Evolutionary conservation across 2,797 vertebrate genomes (phyloP).

Genomic region (Malacoctenus gilli): DNA sequence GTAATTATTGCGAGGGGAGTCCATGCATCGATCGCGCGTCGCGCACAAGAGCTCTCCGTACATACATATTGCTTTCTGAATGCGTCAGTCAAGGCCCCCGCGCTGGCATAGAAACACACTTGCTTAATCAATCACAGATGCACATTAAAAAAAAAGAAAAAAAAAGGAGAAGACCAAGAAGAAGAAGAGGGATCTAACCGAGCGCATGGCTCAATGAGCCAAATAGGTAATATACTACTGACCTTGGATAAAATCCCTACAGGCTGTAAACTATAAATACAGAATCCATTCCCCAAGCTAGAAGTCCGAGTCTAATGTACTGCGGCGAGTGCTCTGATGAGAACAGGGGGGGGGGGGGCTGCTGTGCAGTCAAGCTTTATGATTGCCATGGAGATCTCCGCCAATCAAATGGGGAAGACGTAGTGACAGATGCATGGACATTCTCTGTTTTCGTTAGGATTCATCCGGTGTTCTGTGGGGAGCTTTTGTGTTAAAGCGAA

Average conservation of each 20-base stretch:
- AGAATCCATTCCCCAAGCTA: slow-evolving; percentile 57
- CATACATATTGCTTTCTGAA: slow-evolving; percentile 64
- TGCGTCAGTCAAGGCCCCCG: slow-evolving; percentile 69
- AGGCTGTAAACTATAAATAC: slow-evolving; percentile 74
- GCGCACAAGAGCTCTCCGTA: slow-evolving; percentile 68
- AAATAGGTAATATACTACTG: slow-evolving; percentile 75
- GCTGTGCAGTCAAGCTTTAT: too few species aligned
- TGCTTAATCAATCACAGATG: slow-evolving; percentile 71
- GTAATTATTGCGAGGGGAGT: slow-evolving; percentile 76
- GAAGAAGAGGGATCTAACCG: slow-evolving; percentile 57
- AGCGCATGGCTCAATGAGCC: slow-evolving; percentile 66
- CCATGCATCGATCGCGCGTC: slow-evolving; percentile 74
- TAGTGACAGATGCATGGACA: too few species aligned
- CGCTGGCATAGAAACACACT: slow-evolving; percentile 60
- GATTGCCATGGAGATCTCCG: too few species aligned
- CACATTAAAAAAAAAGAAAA: slow-evolving; percentile 55
- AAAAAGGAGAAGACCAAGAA: too few species aligned
- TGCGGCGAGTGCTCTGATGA: slow-evolving; percentile 46
- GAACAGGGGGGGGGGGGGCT: not conserved
- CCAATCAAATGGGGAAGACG: too few species aligned
- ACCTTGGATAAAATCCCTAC: slow-evolving; percentile 73
- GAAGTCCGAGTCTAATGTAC: slow-evolving; percentile 52
- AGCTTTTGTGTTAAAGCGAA: too few species aligned
- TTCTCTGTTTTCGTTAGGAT: too few species aligned
- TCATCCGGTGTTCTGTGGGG: too few species aligned